Base-by-base conservation (phyloP, 1,140 invertebrate genomes). In the Schlechtendalia chinensis region DNA sequence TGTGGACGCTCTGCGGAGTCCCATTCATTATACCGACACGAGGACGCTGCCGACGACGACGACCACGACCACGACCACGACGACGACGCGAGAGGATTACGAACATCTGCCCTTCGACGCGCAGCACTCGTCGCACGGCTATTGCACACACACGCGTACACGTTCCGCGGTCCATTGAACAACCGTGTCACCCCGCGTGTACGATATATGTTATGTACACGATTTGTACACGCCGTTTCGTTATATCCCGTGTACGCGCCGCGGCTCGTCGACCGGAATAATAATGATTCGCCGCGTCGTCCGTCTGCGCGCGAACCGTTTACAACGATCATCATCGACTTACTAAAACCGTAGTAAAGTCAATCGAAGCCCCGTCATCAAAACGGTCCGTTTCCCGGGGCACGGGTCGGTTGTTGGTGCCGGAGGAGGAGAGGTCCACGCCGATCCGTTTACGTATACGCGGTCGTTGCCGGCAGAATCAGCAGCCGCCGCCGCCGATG, bases 101-200 rank as follows among this genome's bases (percentile, higher is more conserved):
- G n/a, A 79, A 79, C 75, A 79, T 79, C 75, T 79, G 75, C 75
- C 75, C 75, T 79, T 63, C 74, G 19, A 79, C 74, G n/a, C 53
- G 29, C 19, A n/a, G 54, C 71, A 54, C 22, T 29, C 47, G 53
- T n/a, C 69, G 16, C 14, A 71, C 50, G 53, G 22, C 6, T 16
- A 5, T n/a, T n/a, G n/a, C 27, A 32, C 65, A 16, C 56, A 10
- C 39, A 10, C 39, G 29, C 24, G 58, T 19, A 45, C 47, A 24
- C 39, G 4, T 10, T 50, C 16, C 75, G 50, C 39, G 75, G 75
- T 63, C 58, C 75, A 61, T 61, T 29, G 75, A 79, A 79, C 75
- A 79, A 27, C 75, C 39, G 39, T 79, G 75, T 59, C 75, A 63
- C 58, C 58, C 75, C n/a, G n/a, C n/a, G n/a, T 77, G 56, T 77